A percentile compares a stretch with the other conserved stretches of the same genome.
These are phyloP conservation scores for Melieria omissa DNA, from an alignment of 2,888 invertebrate genomes.

Conservation along the genomic window DNA sequence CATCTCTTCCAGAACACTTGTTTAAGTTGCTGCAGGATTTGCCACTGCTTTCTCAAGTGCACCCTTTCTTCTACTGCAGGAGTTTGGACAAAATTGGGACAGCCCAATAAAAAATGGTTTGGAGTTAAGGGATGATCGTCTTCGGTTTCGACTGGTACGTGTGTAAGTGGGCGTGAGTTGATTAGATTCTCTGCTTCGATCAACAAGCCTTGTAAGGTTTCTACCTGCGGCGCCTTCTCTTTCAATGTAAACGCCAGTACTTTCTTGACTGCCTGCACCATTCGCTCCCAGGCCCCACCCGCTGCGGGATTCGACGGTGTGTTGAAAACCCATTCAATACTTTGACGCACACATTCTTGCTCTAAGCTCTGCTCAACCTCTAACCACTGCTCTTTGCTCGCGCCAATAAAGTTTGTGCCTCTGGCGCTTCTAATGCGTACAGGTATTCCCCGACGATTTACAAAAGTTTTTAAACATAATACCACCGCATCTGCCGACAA, in stretches of 20 bases:
- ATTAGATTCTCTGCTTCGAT: conserved; percentile 40
- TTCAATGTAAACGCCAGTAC: conserved; percentile 34
- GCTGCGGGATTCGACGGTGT: conserved; percentile 33
- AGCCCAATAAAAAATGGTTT: conserved; percentile 26
- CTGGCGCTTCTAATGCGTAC: conserved; percentile 29
- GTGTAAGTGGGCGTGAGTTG: conserved; percentile 35
- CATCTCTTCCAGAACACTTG: conserved; percentile 14
- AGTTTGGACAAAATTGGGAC: conserved; percentile 28
- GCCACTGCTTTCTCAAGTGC: conserved; percentile 32
- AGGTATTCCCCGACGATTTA: conserved; percentile 24
- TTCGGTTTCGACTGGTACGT: conserved; percentile 10
- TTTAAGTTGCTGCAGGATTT: conserved; percentile 30
- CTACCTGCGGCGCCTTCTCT: conserved; percentile 34
- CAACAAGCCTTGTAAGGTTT: conserved; percentile 33
- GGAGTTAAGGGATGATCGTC: conserved; percentile 35
- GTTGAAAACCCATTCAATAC: conserved; percentile 40
- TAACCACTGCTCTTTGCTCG: conserved; percentile 25
- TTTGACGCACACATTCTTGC: conserved; percentile 16
- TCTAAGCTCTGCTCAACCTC: not conserved
- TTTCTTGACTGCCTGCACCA: conserved; percentile 32
- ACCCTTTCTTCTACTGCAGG: conserved; percentile 9
- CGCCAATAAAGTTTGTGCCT: conserved; percentile 34
- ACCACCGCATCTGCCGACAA: conserved; percentile 25
- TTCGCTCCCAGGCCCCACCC: conserved; percentile 35
- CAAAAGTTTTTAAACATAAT: conserved; percentile 18